phyloP scores from a whole-genome alignment of 2,888 invertebrate species.

The Metellina segmentata region DNA sequence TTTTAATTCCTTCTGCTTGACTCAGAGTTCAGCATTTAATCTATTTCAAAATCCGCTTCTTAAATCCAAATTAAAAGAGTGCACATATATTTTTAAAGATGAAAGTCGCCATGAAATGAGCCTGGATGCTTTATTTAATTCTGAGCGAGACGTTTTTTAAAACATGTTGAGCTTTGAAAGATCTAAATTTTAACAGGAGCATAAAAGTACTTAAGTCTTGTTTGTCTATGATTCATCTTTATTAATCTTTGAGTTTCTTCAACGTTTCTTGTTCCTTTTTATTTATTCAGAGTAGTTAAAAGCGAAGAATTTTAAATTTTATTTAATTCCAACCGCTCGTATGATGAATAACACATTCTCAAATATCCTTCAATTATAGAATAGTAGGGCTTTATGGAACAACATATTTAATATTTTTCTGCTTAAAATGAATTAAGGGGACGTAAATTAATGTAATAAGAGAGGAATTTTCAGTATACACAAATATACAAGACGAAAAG shows the following conservation, averaged over 20 bases:
- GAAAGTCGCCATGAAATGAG: background rate
- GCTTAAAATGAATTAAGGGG: background rate
- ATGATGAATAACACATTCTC: background rate
- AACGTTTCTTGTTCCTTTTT: background rate
- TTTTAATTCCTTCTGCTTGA: background rate
- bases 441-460: no score
- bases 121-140: background rate
- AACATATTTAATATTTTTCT: background rate
- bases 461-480: no score
- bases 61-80: background rate
- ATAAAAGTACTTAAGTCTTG: background rate
- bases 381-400: background rate
- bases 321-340: background rate
- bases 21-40: background rate
- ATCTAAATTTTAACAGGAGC: background rate
- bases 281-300: background rate
- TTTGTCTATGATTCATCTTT: background rate
- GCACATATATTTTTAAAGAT: background rate
- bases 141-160: background rate
- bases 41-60: background rate
- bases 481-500: no score
- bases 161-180: background rate
- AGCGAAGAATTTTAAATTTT: background rate
- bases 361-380: background rate
- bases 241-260: background rate